Base-by-base conservation (phyloP, 2,113 vertebrate species). In the Aviceda subcristata region DNA sequence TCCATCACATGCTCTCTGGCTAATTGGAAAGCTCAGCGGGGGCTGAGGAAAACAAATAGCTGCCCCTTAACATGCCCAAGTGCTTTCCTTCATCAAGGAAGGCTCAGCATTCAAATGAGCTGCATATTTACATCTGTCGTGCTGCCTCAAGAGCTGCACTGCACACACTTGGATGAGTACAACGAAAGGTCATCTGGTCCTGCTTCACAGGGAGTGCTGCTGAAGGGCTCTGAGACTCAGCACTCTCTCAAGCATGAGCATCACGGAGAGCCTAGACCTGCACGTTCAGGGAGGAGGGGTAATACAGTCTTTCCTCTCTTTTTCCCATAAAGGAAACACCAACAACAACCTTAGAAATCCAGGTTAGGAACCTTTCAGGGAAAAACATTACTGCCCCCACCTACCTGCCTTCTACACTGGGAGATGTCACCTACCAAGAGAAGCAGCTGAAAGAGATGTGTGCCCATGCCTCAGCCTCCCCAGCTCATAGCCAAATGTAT, bases 41-140 rank as follows among this genome's bases (percentile, higher is more conserved):
- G 51, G 67, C 67, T 80, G 67, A 93, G 82, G 78, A 88, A 80
- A 86, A 86, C 62, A 86, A 92, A 43, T 69, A 76, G 26, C 57
- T 90, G 71, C 46, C 57, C 85, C 59, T 90, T 53, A 55, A 80
- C 92, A 59, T 1, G 16, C 75, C n/a, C 3, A 9, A 93, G 66
- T 2, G 3, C 81, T 93, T 69, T 72, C 22, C 63, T 88, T 80
- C 78, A 3, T n/a, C 50, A 45, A 9, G 78, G 67, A 66, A 57
- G 67, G 71, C 78, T 82, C 82, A 19, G 85, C 90, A 80, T 93
- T 60, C 78, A 86, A 88, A 95, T 86, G 85, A 94, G 92, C 92
- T 69, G 66, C 1, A 0, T 95, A 57, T 88, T 97, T 96, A 92
- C 94, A 93, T 78, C 62, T 64, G 92, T 63, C 6, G 1, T 18